phyloP scores from a whole-genome alignment of 2,113 vertebrate genomes.

The Pitta sordida region DNA sequence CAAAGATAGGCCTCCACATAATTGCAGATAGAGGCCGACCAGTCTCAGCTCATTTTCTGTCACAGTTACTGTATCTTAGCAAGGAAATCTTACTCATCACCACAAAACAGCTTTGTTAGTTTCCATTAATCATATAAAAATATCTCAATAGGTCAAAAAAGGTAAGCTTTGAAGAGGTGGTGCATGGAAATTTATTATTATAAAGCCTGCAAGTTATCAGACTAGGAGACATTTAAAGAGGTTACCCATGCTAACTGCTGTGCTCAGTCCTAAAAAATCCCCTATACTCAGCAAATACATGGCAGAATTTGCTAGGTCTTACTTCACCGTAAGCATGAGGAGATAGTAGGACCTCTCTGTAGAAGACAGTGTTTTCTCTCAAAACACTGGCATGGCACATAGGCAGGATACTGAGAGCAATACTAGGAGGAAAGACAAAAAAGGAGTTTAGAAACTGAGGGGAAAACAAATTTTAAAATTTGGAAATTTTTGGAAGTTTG shows the following conservation, averaged over 20 bases:
- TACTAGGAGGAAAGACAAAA: neutral
- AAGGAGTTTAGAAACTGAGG: neutral
- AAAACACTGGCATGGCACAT: neutral
- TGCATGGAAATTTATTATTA: neutral
- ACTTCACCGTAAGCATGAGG: neutral
- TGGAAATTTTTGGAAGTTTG: too few species aligned
- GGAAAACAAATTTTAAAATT: neutral
- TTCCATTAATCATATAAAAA: neutral
- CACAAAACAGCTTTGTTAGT: neutral
- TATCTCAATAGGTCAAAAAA: neutral
- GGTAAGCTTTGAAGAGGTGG: neutral
- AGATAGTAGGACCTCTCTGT: neutral
- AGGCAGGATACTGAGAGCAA: neutral
- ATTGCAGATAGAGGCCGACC: neutral
- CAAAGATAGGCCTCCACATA: fast-evolving
- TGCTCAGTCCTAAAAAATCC: neutral
- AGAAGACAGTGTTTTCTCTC: neutral
- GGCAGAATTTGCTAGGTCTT: neutral
- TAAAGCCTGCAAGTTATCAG: neutral
- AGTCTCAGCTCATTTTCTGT: neutral
- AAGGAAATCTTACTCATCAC: neutral
- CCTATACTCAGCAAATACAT: neutral
- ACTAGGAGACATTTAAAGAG: neutral
- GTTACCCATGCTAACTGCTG: neutral
- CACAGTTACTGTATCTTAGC: neutral